phyloP scores from a whole-genome alignment of 2,113 vertebrate genomes.

The Gymnobelideus leadbeateri region DNA sequence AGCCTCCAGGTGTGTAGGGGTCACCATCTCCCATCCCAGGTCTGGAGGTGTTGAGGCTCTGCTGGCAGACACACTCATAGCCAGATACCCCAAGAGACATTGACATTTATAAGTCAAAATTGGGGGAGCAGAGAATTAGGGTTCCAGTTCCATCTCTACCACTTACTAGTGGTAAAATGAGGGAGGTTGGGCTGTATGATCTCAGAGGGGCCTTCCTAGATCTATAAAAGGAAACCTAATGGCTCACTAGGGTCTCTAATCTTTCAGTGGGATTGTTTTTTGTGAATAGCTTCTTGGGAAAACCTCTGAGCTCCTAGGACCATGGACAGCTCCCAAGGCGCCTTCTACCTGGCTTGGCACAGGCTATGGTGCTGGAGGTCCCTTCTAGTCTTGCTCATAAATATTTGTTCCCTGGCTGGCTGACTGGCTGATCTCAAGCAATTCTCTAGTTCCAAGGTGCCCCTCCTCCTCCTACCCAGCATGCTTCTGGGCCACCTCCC shows the following conservation, averaged over 20 bases:
- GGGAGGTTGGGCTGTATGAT: background rate
- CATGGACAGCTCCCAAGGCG: constrained; percentile 49
- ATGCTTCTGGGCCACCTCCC: constrained; percentile 34
- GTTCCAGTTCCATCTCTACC: background rate
- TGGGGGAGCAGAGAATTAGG: background rate
- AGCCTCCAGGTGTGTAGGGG: background rate
- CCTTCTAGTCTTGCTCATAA: constrained; percentile 51
- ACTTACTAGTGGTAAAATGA: background rate
- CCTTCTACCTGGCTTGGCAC: constrained; percentile 60
- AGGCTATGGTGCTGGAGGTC: constrained; percentile 55
- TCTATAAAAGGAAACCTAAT: background rate
- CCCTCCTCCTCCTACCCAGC: constrained; percentile 26
- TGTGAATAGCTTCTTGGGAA: background rate
- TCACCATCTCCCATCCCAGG: background rate
- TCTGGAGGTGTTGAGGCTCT: background rate
- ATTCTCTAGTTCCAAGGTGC: constrained; percentile 53
- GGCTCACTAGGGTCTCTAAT: background rate
- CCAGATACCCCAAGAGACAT: background rate
- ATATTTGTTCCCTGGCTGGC: background rate
- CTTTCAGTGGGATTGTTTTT: background rate
- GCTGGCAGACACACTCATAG: background rate
- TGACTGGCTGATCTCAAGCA: constrained; percentile 59
- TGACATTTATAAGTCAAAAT: background rate
- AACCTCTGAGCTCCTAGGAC: constrained; percentile 1
- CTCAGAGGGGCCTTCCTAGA: background rate